Evolutionary conservation across 2,888 invertebrate species (phyloP), one percentile per base, ranked within the genome.

Genomic region (Andrena praecox): DNA sequence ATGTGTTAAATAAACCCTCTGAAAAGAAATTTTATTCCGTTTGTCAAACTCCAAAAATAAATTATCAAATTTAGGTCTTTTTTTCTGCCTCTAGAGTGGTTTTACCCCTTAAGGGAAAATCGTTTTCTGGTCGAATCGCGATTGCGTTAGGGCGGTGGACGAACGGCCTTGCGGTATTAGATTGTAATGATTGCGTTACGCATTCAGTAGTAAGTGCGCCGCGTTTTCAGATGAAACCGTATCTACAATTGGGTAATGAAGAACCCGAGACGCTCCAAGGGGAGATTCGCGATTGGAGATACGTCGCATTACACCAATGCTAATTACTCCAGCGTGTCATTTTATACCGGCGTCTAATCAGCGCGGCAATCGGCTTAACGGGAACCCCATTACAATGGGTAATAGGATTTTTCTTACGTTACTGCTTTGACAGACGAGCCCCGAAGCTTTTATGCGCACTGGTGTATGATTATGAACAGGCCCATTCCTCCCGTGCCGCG

Each of bases 361-460:
- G 60, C 29, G 73, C 10, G 2, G 63, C 80, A 75, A 85, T 82
- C 87, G 82, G 85, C 85, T 86, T 85, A 85, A 74, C 82, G 64
- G 66, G 74, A 71, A 77, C 73, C 72, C 67, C 67, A 50, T 76
- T 76, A 80, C 85, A 70, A 75, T 77, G 54, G 85, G 50, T 72
- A 73, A 69, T 73, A 70, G 75, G 73, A 78, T 66, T 72, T 83
- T 83, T 79, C 66, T 56, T 52, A 12, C 66, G 35, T 77, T 67
- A 52, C 56, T n/a, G 54, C 69, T 74, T 70, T 60, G 80, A 78
- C 74, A 42, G 74, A 56, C 54, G 60, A 62, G 50, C 64, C 54
- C 12, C 42, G 42, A 62, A 35, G 42, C 70, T 66, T 80, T 71
- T 56, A 54, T 24, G n/a, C 71, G 70, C 12, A 50, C 2, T 2